Percentiles rank a stretch among this genome's conserved stretches.
Conservation (phyloP, 2,888 invertebrate genomes). For the Hypomecis atomaria region DNA sequence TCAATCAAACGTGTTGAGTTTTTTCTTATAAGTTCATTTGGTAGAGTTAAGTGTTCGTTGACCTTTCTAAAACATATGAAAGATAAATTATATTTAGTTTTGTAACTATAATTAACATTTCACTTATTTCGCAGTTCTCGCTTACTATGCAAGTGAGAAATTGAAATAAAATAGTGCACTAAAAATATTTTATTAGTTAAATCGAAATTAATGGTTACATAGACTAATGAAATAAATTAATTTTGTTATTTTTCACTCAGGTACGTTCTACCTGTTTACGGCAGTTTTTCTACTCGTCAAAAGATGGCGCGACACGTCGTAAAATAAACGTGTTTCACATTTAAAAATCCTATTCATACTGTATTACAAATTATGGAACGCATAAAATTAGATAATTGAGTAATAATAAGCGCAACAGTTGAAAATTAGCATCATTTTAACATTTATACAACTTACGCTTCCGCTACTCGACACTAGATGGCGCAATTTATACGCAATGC, state of each 20-base stretch:
- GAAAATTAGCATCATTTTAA: constrained; percentile 7
- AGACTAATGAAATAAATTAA: too few relatives aligned
- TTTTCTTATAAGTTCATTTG: too few relatives aligned
- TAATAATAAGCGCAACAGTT: background rate
- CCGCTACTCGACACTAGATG: constrained; percentile 54
- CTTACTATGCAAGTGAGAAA: too few relatives aligned
- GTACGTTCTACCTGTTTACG: background rate
- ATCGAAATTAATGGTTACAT: too few relatives aligned
- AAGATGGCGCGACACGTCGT: constrained; percentile 27
- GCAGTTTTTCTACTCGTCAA: constrained; percentile 14
- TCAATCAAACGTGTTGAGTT: background rate
- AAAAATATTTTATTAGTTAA: too few relatives aligned
- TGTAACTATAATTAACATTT: too few relatives aligned
- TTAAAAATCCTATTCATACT: background rate
- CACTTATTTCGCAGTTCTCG: too few relatives aligned
- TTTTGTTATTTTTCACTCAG: too few relatives aligned
- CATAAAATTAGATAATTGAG: background rate
- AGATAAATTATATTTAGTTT: too few relatives aligned
- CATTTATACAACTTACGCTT: constrained; percentile 20
- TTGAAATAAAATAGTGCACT: too few relatives aligned
- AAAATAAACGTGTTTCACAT: background rate
- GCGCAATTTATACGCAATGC: constrained; percentile 39
- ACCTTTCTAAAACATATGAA: too few relatives aligned
- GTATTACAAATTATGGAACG: background rate
- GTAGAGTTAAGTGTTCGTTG: too few relatives aligned